Conservation (phyloP, 1,140 invertebrate genomes). For the Heliconius hermathena region DNA sequence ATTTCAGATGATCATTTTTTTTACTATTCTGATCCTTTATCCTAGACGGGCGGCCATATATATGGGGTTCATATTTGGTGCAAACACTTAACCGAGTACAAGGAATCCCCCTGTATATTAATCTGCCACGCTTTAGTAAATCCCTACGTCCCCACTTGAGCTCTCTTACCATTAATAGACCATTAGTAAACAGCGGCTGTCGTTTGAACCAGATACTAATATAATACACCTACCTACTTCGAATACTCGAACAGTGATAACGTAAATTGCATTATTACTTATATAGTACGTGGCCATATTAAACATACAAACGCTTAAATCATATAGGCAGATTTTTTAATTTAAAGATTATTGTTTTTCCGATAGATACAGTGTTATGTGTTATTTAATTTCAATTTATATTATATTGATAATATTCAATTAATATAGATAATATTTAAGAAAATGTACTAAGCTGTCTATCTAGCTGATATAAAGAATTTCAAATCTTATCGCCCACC, state of each 20-base stretch:
- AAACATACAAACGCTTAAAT: background rate
- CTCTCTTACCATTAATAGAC: too few species aligned
- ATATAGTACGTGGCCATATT: background rate
- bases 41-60: too few species aligned
- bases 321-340: background rate
- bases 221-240: background rate
- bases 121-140: too few species aligned
- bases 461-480: background rate
- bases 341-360: background rate
- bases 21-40: too few species aligned
- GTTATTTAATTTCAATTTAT: background rate
- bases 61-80: too few species aligned
- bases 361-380: background rate
- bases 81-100: too few species aligned
- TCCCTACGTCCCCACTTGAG: too few species aligned
- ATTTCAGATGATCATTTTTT: too few species aligned
- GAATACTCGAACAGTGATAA: background rate
- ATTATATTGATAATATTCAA: background rate
- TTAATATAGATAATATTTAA: slow-evolving; percentile 1
- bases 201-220: background rate
- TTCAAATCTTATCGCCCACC: background rate
- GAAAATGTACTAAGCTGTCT: background rate
- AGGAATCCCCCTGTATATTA: too few species aligned
- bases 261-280: background rate
- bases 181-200: background rate